Evolutionary conservation across 2,888 invertebrate species (phyloP), one percentile per base, ranked within the genome.

Genomic region (Thymelicus lineola): DNA sequence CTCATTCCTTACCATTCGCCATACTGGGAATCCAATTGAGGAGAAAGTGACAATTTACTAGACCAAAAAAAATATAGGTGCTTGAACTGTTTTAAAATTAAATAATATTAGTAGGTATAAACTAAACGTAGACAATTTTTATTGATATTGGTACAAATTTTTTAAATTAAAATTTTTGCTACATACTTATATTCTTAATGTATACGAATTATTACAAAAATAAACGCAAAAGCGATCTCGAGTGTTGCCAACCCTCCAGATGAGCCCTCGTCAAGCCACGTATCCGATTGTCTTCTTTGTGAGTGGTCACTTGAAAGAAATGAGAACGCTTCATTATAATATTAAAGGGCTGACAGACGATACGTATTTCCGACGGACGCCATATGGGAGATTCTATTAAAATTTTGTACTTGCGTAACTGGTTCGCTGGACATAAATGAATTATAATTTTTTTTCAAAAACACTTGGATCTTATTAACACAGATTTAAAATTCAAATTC

Each of bases 321-420:
- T 89, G 86, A 86, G 86, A 82, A 87, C 86, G 81, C 87, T 90
- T 87, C 87, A 89, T 91, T 90, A 90, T 86, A 89, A 89, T 90
- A 89, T 87, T 87, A 87, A 89, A 89, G 82, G 83, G 82, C 89
- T 87, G 91, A 88, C 91, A 93, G 90, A 83, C 90, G 93, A 93
- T 90, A 90, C 90, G 86, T 82, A 90, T 90, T 92, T 93, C 93
- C 93, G 90, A 80, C 85, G 84, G 80, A 83, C 84, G 85, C 89
- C 93, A 91, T 91, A 89, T 92, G 92, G 82, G 83, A 75, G 79
- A 81, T 80, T 80, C 83, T 86, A 86, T 88, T 88, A 83, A 82
- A 84, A 84, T 84, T 77, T 79, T 72, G 76, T 80, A 78, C 77
- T 67, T 67, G 61, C 61, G 55, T 68, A 73, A 73, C 73, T 71